Evolutionary conservation across 2,797 vertebrate species (phyloP), one percentile per base, ranked within the genome.

Genomic region (Myoxocephalus aenaeus): DNA sequence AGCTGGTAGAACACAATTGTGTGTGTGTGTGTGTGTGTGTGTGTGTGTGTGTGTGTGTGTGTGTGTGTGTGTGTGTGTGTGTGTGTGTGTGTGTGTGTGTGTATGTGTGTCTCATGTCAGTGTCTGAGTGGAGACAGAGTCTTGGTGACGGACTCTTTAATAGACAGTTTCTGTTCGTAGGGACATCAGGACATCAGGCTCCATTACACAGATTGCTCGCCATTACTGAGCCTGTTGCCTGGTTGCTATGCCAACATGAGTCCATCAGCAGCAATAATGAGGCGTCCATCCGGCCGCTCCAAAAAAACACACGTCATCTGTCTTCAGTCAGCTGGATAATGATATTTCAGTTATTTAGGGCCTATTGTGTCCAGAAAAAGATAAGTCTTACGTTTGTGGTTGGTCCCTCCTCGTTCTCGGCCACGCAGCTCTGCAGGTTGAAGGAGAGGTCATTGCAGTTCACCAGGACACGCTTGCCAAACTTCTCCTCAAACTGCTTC

Each of bases 351-450:
- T 65, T 56, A 73, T 76, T 82, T 38, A 20, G 22, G 51, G 42
- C 20, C 57, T 7, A 32, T 46, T 73, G 74, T n/a, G 50, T 57
- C 8, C 32, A n/a, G 57, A 51, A 34, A 58, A 64, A 53, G 17
- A 79, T 11, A 27, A 5, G 27, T 5, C 93, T 95, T 96, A 99
- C 98, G 66, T 99, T 99, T 75, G 98, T 99, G 1, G 98, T 99
- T 3, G 98, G 98, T n/a, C 98, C 98, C 70, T 99, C 98, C 92
- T 99, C 98, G 72, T 99, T 99, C 92, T 99, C 98, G 0, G 98
- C 97, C 78, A 99, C 95, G 0, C 98, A 99, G 93, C 97, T 97
- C 87, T 99, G 98, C 86, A 99, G 95, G 90, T 99, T 99, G 92
- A 99, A 99, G 4, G 97, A 95, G 62, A 99, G 95, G 89, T 99